Conservation (phyloP, 2,113 vertebrate genomes). For the Oryzias javanicus region DNA sequence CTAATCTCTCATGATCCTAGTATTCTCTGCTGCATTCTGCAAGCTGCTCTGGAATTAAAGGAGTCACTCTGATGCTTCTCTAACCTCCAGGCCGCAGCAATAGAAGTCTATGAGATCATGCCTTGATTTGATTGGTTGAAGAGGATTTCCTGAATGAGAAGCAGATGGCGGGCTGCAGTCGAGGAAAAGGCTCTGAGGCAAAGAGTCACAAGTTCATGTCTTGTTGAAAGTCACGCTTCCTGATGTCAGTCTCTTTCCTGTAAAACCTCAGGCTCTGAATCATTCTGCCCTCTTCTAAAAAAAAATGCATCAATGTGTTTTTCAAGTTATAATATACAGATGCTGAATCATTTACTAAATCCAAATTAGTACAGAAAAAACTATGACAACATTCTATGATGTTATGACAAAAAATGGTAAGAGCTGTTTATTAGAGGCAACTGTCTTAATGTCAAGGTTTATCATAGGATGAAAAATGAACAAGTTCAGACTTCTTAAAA, state of each 20-base stretch:
- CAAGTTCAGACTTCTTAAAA: too few relatives aligned
- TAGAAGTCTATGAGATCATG: constrained; percentile 43
- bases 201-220: constrained; percentile 52
- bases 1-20: constrained; percentile 18
- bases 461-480: too few relatives aligned
- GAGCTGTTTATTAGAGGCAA: too few relatives aligned
- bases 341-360: too few relatives aligned
- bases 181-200: constrained; percentile 44
- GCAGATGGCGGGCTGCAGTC: constrained; percentile 55
- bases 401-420: too few relatives aligned
- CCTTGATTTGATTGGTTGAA: constrained; percentile 54
- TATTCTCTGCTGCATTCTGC: constrained; percentile 21
- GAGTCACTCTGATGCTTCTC: constrained; percentile 34
- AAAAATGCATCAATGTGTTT: too few relatives aligned
- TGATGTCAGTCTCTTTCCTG: constrained; percentile 20
- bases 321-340: too few relatives aligned
- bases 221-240: constrained; percentile 50
- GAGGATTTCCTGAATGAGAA: constrained; percentile 66
- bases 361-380: too few relatives aligned
- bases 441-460: too few relatives aligned
- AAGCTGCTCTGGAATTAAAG: constrained; percentile 44
- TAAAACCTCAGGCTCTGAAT: neutral
- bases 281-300: too few relatives aligned
- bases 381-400: too few relatives aligned
- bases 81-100: constrained; percentile 36